Evolutionary conservation across 2,113 vertebrate genomes (phyloP), one percentile per base, ranked within the genome.

Genomic region (Scatophagus argus): DNA sequence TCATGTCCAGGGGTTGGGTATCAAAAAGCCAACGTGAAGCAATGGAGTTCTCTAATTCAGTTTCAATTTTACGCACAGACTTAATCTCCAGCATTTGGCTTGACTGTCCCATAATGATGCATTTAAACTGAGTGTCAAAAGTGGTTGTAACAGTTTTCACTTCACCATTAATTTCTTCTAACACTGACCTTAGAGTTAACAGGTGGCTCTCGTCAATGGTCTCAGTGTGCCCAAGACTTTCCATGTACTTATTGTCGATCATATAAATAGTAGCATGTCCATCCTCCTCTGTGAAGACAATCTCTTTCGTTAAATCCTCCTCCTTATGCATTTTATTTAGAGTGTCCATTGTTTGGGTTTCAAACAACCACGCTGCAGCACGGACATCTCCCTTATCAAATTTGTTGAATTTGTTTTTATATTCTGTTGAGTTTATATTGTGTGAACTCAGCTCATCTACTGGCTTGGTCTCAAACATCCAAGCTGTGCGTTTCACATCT

Each of bases 381-480:
- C 73, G 85, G 17, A 96, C 94, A 81, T 94, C 94, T 79, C 94
- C 95, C 88, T 94, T 96, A 27, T 94, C 94, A 52, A 94, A 71
- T 70, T 96, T 94, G 56, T 95, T 95, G 66, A 91, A 93, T 81
- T 94, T 95, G 62, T 93, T 92, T 60, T 69, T 88, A 38, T 82
- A 90, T 86, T 92, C 92, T 74, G 85, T 63, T 5, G 80, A 91
- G 34, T 44, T 82, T 23, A 80, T 70, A 61, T 91, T 87, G 79
- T 67, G 77, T 46, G 85, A 61, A 2, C 86, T 62, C n/a, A 95
- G 74, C 12, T 71, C 55, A 66, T 95, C 95, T 10, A 95, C 95
- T 11, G 94, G 93, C 49, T 96, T 95, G 2, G 90, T 95, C 94
- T 98, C 96, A 94, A 98, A 96, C 96, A 96, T 96, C 94, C 96